Evolutionary conservation across 2,797 vertebrate genomes (phyloP).

Genomic region (Sciurus vulgaris): DNA sequence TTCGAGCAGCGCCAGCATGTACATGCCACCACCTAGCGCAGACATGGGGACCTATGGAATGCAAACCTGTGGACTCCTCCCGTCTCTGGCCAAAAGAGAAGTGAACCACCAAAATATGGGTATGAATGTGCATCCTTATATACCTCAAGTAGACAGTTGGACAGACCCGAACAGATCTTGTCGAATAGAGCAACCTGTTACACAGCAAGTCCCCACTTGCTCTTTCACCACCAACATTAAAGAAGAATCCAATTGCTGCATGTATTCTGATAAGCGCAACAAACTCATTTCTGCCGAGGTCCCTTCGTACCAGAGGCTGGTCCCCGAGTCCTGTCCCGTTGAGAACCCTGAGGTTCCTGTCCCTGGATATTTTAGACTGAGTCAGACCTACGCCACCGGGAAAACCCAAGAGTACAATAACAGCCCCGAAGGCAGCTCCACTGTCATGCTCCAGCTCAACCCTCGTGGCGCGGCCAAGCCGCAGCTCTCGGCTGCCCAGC

Average conservation of each 20-base stretch:
- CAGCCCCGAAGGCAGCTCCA: constrained; percentile 94
- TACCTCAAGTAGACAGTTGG: constrained; percentile 99
- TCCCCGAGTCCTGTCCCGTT: constrained; percentile 94
- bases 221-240: constrained; percentile 99
- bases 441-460: constrained; percentile 96
- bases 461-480: constrained; percentile 94
- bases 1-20: constrained; percentile 98
- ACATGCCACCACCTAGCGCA: constrained; percentile 96
- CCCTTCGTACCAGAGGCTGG: constrained; percentile 94
- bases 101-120: constrained; percentile 98
- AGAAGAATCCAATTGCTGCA: constrained; percentile 99
- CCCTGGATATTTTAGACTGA: constrained; percentile 99
- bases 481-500: constrained; percentile 92
- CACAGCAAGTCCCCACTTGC: constrained; percentile 96
- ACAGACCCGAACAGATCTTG: constrained; percentile 96
- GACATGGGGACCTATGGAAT: constrained; percentile 99
- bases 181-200: constrained; percentile 96
- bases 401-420: constrained; percentile 97
- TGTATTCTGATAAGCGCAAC: constrained; percentile 99
- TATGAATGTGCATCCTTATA: constrained; percentile 99
- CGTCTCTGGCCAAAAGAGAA: constrained; percentile 99
- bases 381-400: constrained; percentile 97
- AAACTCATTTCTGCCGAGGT: constrained; percentile 95
- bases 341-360: constrained; percentile 98
- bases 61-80: constrained; percentile 99